Percentiles rank a stretch among this genome's conserved stretches.
phyloP scores from a whole-genome alignment of 1,140 invertebrate genomes.

The Holcopasites calliopsidis region DNA sequence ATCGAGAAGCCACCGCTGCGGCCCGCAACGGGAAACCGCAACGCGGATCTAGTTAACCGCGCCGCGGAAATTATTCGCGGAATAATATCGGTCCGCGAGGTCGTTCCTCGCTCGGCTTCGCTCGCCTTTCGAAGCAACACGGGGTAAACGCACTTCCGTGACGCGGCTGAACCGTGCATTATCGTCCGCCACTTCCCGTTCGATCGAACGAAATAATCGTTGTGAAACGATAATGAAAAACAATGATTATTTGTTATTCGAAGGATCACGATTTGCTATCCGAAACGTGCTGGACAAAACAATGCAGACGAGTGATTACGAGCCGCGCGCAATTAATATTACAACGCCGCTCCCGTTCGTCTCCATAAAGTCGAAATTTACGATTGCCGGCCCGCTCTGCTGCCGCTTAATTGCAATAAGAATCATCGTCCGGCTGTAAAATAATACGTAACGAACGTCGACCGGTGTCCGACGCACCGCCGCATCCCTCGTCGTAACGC shows the following conservation, averaged over 20 bases:
- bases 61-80: conserved; percentile 67
- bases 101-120: conserved; percentile 7
- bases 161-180: not conserved
- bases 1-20: not conserved
- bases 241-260: too few relatives aligned
- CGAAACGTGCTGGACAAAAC: not conserved
- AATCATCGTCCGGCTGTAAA: conserved; percentile 41
- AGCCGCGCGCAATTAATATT: conserved; percentile 26
- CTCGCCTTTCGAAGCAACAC: not conserved
- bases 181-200: too few relatives aligned
- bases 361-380: conserved; percentile 42
- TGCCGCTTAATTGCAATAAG: conserved; percentile 38
- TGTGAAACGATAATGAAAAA: too few relatives aligned
- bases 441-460: conserved; percentile 42
- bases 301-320: conserved; percentile 4
- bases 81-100: conserved; percentile 63
- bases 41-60: conserved; percentile 71
- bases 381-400: conserved; percentile 4
- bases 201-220: too few relatives aligned
- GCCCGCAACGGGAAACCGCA: conserved; percentile 62
- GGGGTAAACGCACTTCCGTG: conserved; percentile 18
- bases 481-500: conserved; percentile 21
- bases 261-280: too few relatives aligned
- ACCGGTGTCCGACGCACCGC: not conserved
- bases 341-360: conserved; percentile 13